Evolutionary conservation across 2,797 vertebrate species (phyloP).

Genomic region (Gymnothorax javanicus): DNA sequence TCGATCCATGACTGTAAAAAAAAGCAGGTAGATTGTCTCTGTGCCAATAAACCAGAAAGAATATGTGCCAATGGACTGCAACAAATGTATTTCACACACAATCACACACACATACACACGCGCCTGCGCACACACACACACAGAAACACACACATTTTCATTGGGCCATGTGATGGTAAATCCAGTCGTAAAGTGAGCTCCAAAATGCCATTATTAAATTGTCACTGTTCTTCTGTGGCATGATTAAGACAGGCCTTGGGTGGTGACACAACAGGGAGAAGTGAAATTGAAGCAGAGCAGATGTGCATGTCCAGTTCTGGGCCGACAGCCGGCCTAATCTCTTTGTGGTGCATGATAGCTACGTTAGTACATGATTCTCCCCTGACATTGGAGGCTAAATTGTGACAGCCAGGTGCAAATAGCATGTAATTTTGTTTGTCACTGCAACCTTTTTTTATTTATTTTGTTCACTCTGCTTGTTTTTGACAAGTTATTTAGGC

Average conservation of each 20-base stretch:
- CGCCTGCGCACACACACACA: no score
- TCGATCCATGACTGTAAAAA: no score
- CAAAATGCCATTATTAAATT: neutral
- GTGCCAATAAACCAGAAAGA: no score
- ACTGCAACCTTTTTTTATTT: constrained; percentile 64
- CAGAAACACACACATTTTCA: no score
- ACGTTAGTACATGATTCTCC: constrained; percentile 68
- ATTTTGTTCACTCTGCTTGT: constrained; percentile 63
- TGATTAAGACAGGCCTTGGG: neutral
- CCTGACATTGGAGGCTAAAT: constrained; percentile 72
- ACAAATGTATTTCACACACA: no score
- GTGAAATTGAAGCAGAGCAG: neutral
- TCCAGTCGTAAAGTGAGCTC: neutral
- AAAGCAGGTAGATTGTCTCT: no score
- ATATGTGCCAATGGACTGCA: no score
- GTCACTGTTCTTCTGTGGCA: neutral
- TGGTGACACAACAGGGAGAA: neutral
- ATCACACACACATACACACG: no score
- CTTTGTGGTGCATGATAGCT: constrained; percentile 63
- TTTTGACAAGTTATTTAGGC: constrained; percentile 72
- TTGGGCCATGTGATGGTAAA: neutral
- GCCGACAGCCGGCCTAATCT: constrained; percentile 54
- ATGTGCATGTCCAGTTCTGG: neutral
- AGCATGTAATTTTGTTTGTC: constrained; percentile 77
- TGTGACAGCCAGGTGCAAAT: constrained; percentile 75